Evolutionary conservation across 2,113 vertebrate species (phyloP).

Genomic region (Bucco capensis): DNA sequence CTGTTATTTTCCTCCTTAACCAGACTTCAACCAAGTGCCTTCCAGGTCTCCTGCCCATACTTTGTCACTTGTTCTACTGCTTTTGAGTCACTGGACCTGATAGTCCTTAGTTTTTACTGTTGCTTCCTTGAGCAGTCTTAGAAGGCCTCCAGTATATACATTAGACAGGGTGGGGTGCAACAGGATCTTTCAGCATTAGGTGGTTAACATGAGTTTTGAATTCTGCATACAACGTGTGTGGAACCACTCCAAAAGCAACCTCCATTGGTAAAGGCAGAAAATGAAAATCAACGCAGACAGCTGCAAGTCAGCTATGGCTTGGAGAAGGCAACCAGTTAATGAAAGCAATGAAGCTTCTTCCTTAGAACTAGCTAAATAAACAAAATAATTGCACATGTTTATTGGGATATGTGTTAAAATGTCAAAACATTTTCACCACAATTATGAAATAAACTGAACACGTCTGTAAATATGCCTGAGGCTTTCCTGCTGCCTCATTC

Average conservation of each 20-base stretch:
- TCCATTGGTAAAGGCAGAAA: not conserved
- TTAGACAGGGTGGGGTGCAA: not conserved
- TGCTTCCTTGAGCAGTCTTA: not conserved
- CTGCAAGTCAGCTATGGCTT: not conserved
- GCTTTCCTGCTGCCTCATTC: slow-evolving; percentile 8
- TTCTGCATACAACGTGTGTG: not conserved
- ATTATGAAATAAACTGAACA: slow-evolving; percentile 25
- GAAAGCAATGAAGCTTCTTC: not conserved
- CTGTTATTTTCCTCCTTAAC: not conserved
- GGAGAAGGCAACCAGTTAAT: not conserved
- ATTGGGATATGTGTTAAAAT: slow-evolving; percentile 35
- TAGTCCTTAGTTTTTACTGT: not conserved
- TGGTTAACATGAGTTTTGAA: not conserved
- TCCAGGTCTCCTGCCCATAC: not conserved
- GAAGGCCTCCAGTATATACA: not conserved
- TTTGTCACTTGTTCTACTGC: not conserved
- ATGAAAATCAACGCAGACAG: not conserved
- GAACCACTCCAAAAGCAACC: not conserved
- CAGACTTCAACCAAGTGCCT: not conserved
- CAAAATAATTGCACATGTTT: slow-evolving; percentile 41
- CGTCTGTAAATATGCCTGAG: slow-evolving; percentile 3
- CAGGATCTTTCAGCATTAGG: not conserved
- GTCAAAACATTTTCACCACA: slow-evolving; percentile 50
- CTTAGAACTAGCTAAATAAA: slow-evolving; percentile 54
- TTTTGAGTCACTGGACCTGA: not conserved